These are phyloP conservation scores for Ornithoptera priamus DNA, from an alignment of 2,888 invertebrate species.

Conservation along the genomic window DNA sequence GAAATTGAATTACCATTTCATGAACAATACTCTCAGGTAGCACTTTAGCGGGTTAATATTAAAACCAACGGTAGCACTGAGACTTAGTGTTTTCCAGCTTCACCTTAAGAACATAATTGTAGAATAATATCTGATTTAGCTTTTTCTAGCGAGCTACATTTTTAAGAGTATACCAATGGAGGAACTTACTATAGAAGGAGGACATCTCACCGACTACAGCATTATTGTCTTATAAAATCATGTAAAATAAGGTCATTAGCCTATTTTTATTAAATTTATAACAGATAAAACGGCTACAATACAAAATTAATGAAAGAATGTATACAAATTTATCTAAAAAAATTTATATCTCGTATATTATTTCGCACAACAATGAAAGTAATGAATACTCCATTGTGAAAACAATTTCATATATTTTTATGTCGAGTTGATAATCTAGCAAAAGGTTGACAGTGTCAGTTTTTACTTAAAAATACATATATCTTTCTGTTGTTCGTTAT, in stretches of 20 bases:
- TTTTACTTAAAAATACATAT: not conserved
- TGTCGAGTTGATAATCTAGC: not conserved
- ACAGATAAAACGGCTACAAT: no score
- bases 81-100: not conserved
- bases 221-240: no score
- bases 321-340: not conserved
- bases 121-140: not conserved
- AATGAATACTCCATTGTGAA: not conserved
- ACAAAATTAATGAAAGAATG: no score
- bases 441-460: not conserved
- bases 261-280: no score
- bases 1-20: slow-evolving; percentile 44
- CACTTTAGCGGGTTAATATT: slow-evolving; percentile 53
- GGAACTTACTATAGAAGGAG: no score
- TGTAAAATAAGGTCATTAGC: no score
- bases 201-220: no score
- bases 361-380: not conserved
- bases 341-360: not conserved
- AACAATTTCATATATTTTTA: not conserved
- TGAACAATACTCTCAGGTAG: slow-evolving; percentile 35
- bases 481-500: not conserved
- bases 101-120: not conserved
- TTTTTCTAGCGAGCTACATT: not conserved
- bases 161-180: not conserved
- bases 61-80: slow-evolving; percentile 20